A percentile compares a stretch with the other conserved stretches of the same genome.
Evolutionary conservation across 2,113 vertebrate species (phyloP).

Genomic region (Nothoprocta pentlandii): DNA sequence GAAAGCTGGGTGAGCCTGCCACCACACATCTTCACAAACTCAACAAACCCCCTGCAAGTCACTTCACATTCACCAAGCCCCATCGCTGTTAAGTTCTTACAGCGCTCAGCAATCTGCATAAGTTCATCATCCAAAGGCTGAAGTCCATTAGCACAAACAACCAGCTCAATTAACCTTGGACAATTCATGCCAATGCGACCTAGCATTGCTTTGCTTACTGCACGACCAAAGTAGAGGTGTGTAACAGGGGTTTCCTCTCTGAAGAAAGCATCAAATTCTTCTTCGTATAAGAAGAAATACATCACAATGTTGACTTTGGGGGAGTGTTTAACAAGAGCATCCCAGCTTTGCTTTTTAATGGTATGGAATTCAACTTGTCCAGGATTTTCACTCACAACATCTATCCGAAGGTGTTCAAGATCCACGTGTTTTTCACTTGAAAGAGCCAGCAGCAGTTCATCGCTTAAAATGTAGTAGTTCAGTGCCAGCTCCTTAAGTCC

Average conservation of each 20-base stretch:
- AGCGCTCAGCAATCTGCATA: conserved; percentile 78
- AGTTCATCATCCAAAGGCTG: conserved; percentile 81
- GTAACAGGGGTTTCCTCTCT: conserved; percentile 82
- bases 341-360: conserved; percentile 84
- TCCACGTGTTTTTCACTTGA: conserved; percentile 81
- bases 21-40: conserved; percentile 83
- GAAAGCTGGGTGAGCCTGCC: conserved; percentile 81
- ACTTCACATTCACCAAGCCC: conserved; percentile 82
- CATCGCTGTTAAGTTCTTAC: conserved; percentile 78
- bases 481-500: conserved; percentile 82
- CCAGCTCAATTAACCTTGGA: conserved; percentile 80
- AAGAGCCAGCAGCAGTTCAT: conserved; percentile 80
- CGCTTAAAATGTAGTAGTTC: conserved; percentile 83
- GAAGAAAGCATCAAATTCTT: conserved; percentile 83
- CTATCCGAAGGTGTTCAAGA: conserved; percentile 82
- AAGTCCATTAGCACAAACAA: conserved; percentile 82
- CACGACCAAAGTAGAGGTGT: conserved; percentile 80
- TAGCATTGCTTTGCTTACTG: conserved; percentile 80
- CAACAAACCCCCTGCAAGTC: conserved; percentile 80
- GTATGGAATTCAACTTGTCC: conserved; percentile 78
- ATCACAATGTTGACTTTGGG: conserved; percentile 84
- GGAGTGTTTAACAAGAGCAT: conserved; percentile 79
- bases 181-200: conserved; percentile 82
- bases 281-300: conserved; percentile 83
- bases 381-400: conserved; percentile 80